phyloP scores from a whole-genome alignment of 2,797 vertebrate species.

The Phaenicophaeus curvirostris region DNA sequence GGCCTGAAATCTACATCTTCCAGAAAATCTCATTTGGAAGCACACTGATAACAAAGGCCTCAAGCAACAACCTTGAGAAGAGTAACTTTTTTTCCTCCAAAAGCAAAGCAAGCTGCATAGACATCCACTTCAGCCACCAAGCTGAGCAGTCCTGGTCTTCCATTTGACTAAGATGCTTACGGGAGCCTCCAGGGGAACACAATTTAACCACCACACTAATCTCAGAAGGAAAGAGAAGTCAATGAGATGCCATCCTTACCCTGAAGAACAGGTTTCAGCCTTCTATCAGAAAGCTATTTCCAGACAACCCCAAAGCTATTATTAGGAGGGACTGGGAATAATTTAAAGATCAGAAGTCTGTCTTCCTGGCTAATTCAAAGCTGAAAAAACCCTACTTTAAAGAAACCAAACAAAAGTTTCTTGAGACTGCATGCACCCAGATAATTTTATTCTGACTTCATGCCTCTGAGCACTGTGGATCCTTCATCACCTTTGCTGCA shows the following conservation, averaged over 20 bases:
- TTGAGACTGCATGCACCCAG: not conserved
- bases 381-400: not conserved
- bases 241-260: conserved; percentile 14
- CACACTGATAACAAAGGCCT: not conserved
- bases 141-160: not conserved
- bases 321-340: not conserved
- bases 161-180: not conserved
- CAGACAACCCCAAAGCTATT: conserved; percentile 18
- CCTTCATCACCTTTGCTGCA: not conserved
- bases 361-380: not conserved
- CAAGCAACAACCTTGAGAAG: not conserved
- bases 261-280: not conserved
- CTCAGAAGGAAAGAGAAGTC: not conserved
- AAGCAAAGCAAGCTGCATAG: not conserved
- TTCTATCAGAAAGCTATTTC: conserved; percentile 27
- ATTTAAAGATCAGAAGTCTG: conserved; percentile 17
- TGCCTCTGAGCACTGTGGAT: not conserved
- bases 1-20: not conserved
- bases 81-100: not conserved
- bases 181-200: not conserved
- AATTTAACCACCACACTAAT: not conserved
- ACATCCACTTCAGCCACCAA: not conserved
- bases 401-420: not conserved
- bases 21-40: not conserved
- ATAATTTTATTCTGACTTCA: not conserved